Base-by-base conservation (phyloP, 2,113 vertebrate genomes). In the Psettodes erumei region DNA sequence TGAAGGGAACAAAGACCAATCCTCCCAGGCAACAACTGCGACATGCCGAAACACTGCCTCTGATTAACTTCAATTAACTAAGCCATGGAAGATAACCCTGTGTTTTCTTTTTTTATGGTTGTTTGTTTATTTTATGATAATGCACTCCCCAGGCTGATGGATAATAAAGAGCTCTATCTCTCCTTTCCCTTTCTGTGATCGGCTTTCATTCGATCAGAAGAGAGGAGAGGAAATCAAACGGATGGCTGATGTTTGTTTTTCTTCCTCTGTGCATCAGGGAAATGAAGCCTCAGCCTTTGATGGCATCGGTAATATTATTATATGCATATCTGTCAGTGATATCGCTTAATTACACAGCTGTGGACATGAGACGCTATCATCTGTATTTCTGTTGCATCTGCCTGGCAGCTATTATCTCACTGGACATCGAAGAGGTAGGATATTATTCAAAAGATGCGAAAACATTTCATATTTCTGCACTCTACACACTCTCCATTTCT, bases 61-160 rank as follows among this genome's bases (percentile, higher is more conserved):
- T 91, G 90, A 93, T 94, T 90, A 92, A 89, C 89, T 92, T 93
- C 90, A 92, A 93, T 93, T 92, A 93, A 91, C 77, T 77, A 45
- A 81, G 77, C 60, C 73, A 74, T 48, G 74, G 45, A 74, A 86
- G 84, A 86, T 72, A 83, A 81, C 83, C 84, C 75, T 60, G 65
- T 82, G 71, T n/a, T 83, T 87, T 79, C n/a, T n/a, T n/a, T n/a
- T n/a, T n/a, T n/a, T n/a, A n/a, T n/a, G n/a, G n/a, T n/a, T n/a
- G n/a, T n/a, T n/a, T n/a, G n/a, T n/a, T n/a, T n/a, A n/a, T n/a
- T 83, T 77, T 64, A 79, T 89, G 90, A 71, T 80, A 89, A 89
- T 90, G 37, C 3, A 1, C 66, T 83, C 72, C 56, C 60, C 7
- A 1, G 40, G 48, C 83, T 63, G 66, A 81, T 37, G 51, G 37